Evolutionary conservation across 2,113 vertebrate species (phyloP).

Genomic region (Sylvia atricapilla): DNA sequence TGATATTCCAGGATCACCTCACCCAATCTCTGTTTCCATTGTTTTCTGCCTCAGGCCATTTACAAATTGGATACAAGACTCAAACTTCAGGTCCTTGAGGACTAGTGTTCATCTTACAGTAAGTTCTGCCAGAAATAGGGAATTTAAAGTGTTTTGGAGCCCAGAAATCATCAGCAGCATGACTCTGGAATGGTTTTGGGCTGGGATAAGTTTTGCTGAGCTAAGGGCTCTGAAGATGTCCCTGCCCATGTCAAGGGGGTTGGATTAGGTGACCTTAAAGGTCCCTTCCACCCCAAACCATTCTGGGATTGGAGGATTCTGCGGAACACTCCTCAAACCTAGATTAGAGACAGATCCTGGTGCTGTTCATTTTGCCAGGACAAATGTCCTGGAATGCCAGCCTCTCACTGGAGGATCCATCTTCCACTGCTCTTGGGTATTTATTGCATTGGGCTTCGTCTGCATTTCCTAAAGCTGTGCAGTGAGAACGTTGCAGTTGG

Average conservation of each 20-base stretch:
- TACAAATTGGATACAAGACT: neutral
- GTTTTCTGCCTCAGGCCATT: neutral
- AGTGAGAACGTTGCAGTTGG: conserved; percentile 11
- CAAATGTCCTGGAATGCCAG: neutral
- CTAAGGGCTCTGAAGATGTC: neutral
- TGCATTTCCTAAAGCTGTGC: neutral
- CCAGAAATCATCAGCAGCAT: accelerated
- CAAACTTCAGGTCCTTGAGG: accelerated
- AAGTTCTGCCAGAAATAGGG: neutral
- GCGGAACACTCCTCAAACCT: neutral
- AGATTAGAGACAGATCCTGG: neutral
- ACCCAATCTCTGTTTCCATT: neutral
- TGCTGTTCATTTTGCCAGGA: neutral
- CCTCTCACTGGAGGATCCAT: neutral
- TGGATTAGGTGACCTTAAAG: neutral
- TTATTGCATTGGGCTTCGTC: neutral
- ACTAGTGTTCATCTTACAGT: accelerated
- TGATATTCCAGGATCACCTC: neutral
- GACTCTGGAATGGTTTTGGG: neutral
- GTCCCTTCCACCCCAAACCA: neutral
- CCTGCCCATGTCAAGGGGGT: neutral
- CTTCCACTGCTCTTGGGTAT: neutral
- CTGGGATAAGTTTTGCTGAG: neutral
- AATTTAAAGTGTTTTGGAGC: neutral
- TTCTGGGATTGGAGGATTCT: neutral